These are phyloP conservation scores for Pristionchus japonicus DNA, from an alignment of 2,888 invertebrate genomes.

Conservation along the genomic window DNA sequence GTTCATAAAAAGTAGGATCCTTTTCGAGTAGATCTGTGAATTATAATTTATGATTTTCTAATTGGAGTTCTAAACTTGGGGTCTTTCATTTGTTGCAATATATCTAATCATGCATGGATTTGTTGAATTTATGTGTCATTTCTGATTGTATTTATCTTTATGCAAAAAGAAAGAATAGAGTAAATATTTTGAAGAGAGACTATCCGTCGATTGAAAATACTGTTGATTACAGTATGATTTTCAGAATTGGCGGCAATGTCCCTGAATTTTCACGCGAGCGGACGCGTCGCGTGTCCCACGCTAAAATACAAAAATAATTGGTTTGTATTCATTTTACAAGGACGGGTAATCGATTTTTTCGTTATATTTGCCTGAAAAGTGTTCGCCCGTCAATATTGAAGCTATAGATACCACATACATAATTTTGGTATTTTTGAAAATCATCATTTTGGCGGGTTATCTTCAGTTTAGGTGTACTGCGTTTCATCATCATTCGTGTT, in stretches of 20 bases:
- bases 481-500: not conserved
- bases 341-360: not conserved
- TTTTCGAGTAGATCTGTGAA: slow-evolving; percentile 17
- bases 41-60: not conserved
- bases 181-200: not conserved
- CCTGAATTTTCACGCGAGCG: not conserved
- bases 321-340: not conserved
- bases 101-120: not conserved
- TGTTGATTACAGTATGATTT: not conserved
- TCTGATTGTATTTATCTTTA: not conserved
- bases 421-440: slow-evolving; percentile 8
- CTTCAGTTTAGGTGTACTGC: not conserved
- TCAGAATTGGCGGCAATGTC: not conserved
- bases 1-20: not conserved
- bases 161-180: not conserved
- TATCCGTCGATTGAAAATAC: not conserved
- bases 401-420: not conserved
- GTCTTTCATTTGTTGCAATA: not conserved
- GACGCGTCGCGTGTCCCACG: not conserved
- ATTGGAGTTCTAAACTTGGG: not conserved
- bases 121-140: slow-evolving; percentile 9
- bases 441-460: not conserved
- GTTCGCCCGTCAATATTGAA: not conserved
- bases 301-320: too few relatives aligned
- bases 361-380: not conserved